Conservation (phyloP, 2,797 vertebrate genomes). For the Epinephelus malabaricus region DNA sequence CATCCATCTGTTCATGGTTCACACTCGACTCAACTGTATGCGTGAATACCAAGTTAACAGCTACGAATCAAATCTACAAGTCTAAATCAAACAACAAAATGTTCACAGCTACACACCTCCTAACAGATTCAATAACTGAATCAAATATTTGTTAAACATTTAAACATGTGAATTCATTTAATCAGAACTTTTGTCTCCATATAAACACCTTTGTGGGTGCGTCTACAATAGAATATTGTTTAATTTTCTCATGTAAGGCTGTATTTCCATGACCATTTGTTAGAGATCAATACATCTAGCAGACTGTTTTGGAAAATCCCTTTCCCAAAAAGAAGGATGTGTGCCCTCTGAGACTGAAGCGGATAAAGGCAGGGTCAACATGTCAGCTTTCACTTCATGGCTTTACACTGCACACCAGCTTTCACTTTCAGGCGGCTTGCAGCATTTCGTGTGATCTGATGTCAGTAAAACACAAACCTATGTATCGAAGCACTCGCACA, state of each 20-base stretch:
- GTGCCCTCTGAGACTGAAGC: neutral
- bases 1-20: no score
- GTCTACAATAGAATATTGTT: neutral
- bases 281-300: neutral
- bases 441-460: constrained; percentile 1
- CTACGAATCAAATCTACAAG: no score
- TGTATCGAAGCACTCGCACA: neutral
- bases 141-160: no score
- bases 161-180: no score
- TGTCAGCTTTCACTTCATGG: constrained; percentile 17
- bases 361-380: neutral
- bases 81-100: no score
- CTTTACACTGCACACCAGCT: constrained; percentile 18
- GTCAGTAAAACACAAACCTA: constrained; percentile 5
- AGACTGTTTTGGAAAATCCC: neutral
- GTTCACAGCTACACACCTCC: no score
- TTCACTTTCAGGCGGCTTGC: neutral
- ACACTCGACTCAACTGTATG: no score
- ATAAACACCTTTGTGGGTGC: no score
- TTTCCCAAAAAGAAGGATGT: neutral
- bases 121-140: no score
- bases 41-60: no score
- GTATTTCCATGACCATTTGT: neutral
- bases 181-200: no score
- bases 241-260: neutral